phyloP scores from a whole-genome alignment of 2,113 vertebrate species.

The Hepsetus odoe region DNA sequence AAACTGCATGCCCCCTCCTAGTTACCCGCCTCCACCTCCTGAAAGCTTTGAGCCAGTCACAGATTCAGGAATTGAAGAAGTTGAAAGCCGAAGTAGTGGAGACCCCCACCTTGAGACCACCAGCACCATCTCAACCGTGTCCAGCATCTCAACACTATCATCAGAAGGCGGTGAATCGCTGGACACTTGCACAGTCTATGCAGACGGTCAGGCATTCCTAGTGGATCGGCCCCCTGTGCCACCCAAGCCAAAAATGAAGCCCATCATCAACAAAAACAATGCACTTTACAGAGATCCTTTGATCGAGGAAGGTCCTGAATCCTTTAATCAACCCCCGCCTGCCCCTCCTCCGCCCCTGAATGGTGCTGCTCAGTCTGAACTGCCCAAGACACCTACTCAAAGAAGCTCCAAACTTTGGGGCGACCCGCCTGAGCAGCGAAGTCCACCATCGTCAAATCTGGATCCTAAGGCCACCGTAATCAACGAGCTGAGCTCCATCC shows the following conservation, averaged over 20 bases:
- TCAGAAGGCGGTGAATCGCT: conserved; percentile 89
- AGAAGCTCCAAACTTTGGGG: conserved; percentile 95
- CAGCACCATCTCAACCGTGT: conserved; percentile 95
- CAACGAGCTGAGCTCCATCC: conserved; percentile 94
- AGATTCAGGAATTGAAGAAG: conserved; percentile 95
- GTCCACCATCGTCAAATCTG: conserved; percentile 81
- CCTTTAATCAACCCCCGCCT: conserved; percentile 83
- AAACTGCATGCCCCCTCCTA: conserved; percentile 84
- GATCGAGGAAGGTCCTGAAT: conserved; percentile 86
- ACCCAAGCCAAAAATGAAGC: conserved; percentile 96
- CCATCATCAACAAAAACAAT: conserved; percentile 89
- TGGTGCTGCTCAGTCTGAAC: conserved; percentile 68
- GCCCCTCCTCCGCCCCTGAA: conserved; percentile 81
- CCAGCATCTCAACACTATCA: conserved; percentile 95
- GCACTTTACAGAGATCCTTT: conserved; percentile 88
- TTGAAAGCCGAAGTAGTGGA: conserved; percentile 90
- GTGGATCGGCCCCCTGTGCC: conserved; percentile 95
- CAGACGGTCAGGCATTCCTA: conserved; percentile 90
- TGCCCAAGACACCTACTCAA: conserved; percentile 82
- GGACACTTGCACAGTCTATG: conserved; percentile 92
- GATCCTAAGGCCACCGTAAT: conserved; percentile 94
- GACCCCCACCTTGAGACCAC: conserved; percentile 95
- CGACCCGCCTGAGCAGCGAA: conserved; percentile 84
- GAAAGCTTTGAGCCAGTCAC: conserved; percentile 84
- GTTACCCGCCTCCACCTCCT: conserved; percentile 81